phyloP scores from a whole-genome alignment of 2,113 vertebrate species.

The Tauraco erythrolophus region DNA sequence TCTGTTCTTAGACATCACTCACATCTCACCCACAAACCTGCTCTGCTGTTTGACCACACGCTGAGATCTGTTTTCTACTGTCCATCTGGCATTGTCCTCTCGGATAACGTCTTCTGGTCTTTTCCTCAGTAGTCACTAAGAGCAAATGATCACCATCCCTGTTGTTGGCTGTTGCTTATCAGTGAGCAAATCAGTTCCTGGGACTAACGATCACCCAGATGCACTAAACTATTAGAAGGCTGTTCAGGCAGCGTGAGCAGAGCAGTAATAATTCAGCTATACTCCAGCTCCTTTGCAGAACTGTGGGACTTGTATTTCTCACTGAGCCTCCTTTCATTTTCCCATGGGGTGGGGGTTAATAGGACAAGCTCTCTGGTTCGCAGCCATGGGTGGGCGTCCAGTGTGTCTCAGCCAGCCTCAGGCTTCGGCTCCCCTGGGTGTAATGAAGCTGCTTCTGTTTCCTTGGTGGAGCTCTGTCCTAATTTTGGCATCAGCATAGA shows the following conservation, averaged over 20 bases:
- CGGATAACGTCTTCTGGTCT: not conserved
- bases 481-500: not conserved
- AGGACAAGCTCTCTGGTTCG: not conserved
- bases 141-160: not conserved
- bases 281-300: not conserved
- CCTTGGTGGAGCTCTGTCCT: not conserved
- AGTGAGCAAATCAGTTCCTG: not conserved
- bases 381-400: not conserved
- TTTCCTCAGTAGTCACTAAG: not conserved
- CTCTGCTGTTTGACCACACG: not conserved
- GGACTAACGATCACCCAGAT: fast-evolving
- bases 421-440: not conserved
- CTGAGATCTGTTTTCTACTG: not conserved
- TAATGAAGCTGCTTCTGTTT: not conserved
- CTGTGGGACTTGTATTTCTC: not conserved
- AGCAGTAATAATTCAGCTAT: not conserved
- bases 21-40: no score
- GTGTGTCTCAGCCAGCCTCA: not conserved
- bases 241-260: not conserved
- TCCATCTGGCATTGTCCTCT: not conserved
- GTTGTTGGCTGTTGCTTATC: not conserved
- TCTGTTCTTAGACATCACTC: not conserved
- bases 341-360: not conserved
- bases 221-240: not conserved
- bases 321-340: not conserved